Evolutionary conservation across 2,888 invertebrate genomes (phyloP), one percentile per base, ranked within the genome.

Genomic region (Heliconius sara): DNA sequence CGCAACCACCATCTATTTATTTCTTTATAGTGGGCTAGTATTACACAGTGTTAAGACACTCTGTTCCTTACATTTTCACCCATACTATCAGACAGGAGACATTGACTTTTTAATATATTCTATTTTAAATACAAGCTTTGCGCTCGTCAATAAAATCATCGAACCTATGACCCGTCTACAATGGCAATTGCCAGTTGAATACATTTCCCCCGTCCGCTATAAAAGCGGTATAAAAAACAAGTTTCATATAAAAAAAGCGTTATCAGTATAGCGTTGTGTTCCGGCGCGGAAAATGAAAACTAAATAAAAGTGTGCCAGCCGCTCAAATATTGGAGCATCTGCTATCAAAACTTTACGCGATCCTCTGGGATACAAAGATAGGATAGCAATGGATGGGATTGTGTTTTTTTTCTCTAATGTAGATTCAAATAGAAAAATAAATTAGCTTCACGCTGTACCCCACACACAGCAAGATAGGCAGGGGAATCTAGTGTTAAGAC

Each of bases 201-300:
- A 75, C 63, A 65, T 75, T 75, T 66, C 12, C 27, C 22, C 75
- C n/a, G 27, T 27, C 27, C 39, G 43, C 77, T 65, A 79, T 79
- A 77, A 76, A 79, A n/a, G 66, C 60, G 25, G 63, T 77, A 79
- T 47, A 74, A 66, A 27, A 79, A 75, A 67, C 77, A 83, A 80
- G 78, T 80, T 82, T 79, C 70, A 80, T 72, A 71, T 52, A 76
- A 76, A 79, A 79, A 78, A 79, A 52, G 63, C 82, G 84, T 84
- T 85, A 85, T 83, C 85, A 83, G 77, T 79, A 73, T 72, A 78
- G 80, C 80, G 80, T 72, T 77, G 84, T 77, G 82, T 80, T 82
- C 67, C 81, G 80, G 79, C 81, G 86, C 84, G 86, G 86, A 88
- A 88, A 88, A 88, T 88, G 87, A 86, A 88, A 88, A 87, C 87